Base-by-base conservation (phyloP, 1,140 invertebrate genomes). In the Musca vetustissima region DNA sequence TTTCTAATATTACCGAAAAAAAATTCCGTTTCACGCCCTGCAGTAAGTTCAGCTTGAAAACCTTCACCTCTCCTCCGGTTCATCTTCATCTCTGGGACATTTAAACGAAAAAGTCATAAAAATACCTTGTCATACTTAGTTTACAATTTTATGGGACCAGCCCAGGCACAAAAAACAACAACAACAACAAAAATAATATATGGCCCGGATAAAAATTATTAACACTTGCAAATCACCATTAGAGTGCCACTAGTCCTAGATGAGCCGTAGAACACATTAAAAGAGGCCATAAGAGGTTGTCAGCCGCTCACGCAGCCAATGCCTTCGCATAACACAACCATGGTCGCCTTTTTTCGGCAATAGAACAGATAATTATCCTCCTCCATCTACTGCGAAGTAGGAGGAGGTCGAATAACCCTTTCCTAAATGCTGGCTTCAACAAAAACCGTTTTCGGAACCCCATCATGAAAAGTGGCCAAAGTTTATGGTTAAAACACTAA, bases 181-280 rank as follows among this genome's bases (percentile, higher is more conserved):
- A 13, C 6, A 43, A 43, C 6, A 43, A 43, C n/a, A n/a, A 65
- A 65, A 65, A 65, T 65, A 65, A 65, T 49, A 22, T 65, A 65
- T 65, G 43, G 47, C 64, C 22, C 13, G 36, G 36, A 65, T 21
- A 49, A 32, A 65, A 65, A 65, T 65, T 65, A 65, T 65, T 65
- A 65, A 65, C 64, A 50, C 64, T 50, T 48, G 64, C 64, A 65
- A 65, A 65, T 65, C 64, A 65, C 64, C 64, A 65, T 65, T 65
- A 65, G 36, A 43, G 36, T 43, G 36, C 6, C 36, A 43, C 36
- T 43, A 43, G 28, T 36, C 28, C 57, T 61, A 61, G 36, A 43
- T 43, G 36, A 59, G 32, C 55, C 25, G 15, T 59, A 59, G 32
- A 28, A n/a, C n/a, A n/a, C 53, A 22, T 32, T 28, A 59, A 59